Evolutionary conservation across 2,888 invertebrate species (phyloP), one percentile per base, ranked within the genome.

Genomic region (Eugnorisma glareosa): DNA sequence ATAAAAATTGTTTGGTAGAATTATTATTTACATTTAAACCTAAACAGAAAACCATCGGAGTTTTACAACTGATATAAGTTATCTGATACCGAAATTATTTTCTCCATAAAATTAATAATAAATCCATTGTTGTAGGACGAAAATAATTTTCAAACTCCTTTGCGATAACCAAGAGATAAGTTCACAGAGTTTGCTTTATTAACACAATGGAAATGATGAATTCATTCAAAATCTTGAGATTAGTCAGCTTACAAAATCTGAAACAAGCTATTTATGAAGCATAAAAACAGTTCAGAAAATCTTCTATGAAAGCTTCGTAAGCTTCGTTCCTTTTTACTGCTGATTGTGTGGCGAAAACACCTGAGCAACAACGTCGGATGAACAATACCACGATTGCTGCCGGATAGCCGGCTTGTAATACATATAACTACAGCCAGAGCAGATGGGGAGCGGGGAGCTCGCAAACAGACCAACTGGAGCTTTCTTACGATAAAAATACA

Each of bases 311-410:
- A 91, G 91, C 91, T 93, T 90, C 93, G 91, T 95, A 91, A 91
- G 91, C 91, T 93, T 90, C 93, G 91, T 95, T 94, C 90, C 90
- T 92, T 95, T 95, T 95, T 95, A 96, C 94, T 95, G 95, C 95
- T 94, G 94, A 95, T 95, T 95, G 94, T 93, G 93, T 90, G 92
- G 92, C 88, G 89, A 88, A 90, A 92, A 93, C 96, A 96, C 95
- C 96, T 95, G 96, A 90, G 94, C 91, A 85, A 85, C 88, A 83
- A 81, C 86, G 84, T 85, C 81, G 86, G 83, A 81, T 86, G 88
- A 89, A 91, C 90, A 91, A 89, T 91, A 86, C 89, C 86, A 77
- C 88, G 87, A 89, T 86, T 89, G 88, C 86, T 89, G 87, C 79
- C 73, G 67, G 83, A 85, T 82, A 88, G 68, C 71, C 75, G 57